phyloP scores from a whole-genome alignment of 2,113 vertebrate genomes.

The Engystomops pustulosus region DNA sequence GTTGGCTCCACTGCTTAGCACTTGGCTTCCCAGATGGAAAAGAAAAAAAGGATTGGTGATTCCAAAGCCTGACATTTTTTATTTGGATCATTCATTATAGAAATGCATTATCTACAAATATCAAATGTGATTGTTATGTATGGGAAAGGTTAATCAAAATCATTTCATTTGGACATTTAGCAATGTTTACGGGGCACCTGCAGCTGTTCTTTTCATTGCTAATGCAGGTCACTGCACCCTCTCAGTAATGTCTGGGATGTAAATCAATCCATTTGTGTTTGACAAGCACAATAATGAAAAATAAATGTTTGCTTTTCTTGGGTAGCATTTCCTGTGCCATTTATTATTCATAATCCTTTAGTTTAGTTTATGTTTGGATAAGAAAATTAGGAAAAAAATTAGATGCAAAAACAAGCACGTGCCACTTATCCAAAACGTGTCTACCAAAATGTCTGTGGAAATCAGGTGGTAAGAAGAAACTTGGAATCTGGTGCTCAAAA shows the following conservation, averaged over 20 bases:
- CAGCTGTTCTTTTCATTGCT: slow-evolving; percentile 39
- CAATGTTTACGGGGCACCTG: neutral
- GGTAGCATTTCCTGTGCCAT: slow-evolving; percentile 41
- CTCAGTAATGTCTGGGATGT: slow-evolving; percentile 26
- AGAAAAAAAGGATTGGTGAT: neutral
- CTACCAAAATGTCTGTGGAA: neutral
- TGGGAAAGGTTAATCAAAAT: slow-evolving; percentile 28
- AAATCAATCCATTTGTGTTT: slow-evolving; percentile 55
- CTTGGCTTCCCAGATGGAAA: neutral
- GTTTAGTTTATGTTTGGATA: slow-evolving; percentile 51
- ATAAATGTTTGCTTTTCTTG: slow-evolving; percentile 51
- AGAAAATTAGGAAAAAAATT: slow-evolving; percentile 47
- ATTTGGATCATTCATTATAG: neutral
- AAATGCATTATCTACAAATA: neutral
- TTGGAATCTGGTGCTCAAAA: neutral
- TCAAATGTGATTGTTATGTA: neutral
- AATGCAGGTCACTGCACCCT: slow-evolving; percentile 37
- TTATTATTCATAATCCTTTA: slow-evolving; percentile 56
- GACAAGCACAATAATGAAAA: slow-evolving; percentile 53
- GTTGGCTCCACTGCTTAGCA: neutral
- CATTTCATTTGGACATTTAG: slow-evolving; percentile 12
- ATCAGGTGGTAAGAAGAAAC: neutral
- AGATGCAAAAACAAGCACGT: slow-evolving; percentile 38
- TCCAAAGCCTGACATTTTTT: neutral
- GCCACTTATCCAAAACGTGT: neutral